These are phyloP conservation scores for Chrysolina oricalcia DNA, from an alignment of 2,888 invertebrate genomes.

Conservation along the genomic window DNA sequence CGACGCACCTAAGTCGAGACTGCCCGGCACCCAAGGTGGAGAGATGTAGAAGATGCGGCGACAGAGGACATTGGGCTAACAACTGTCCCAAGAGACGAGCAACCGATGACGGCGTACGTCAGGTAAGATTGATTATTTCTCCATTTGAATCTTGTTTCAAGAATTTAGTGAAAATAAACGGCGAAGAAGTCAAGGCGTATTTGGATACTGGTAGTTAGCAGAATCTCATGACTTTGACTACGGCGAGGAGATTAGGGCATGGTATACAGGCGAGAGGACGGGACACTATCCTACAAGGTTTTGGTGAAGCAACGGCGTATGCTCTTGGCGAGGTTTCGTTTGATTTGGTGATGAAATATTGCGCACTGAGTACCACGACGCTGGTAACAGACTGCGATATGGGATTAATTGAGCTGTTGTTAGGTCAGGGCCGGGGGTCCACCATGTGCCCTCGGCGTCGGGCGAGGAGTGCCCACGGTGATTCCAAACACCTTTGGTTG, in stretches of 20 bases:
- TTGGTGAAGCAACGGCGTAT: background rate
- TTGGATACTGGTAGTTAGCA: conserved; percentile 27
- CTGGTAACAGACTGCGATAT: conserved; percentile 24
- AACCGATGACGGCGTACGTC: background rate
- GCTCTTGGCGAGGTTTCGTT: conserved; percentile 14
- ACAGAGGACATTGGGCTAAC: background rate
- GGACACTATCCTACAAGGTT: background rate
- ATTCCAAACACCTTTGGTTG: too few relatives aligned
- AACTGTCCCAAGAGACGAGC: background rate
- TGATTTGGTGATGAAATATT: background rate
- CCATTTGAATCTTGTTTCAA: background rate
- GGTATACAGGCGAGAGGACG: too few relatives aligned
- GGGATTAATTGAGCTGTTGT: conserved; percentile 17
- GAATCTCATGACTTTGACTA: conserved; percentile 20
- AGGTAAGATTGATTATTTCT: background rate
- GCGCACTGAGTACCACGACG: background rate
- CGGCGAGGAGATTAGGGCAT: conserved; percentile 6
- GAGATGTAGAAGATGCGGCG: background rate
- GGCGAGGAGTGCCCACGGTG: too few relatives aligned
- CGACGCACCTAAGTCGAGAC: too few relatives aligned
- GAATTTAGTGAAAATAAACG: conserved; percentile 14
- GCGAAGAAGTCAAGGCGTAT: conserved; percentile 25
- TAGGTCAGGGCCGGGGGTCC: too few relatives aligned
- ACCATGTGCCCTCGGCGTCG: too few relatives aligned
- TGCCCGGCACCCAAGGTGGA: too few relatives aligned